phyloP scores from a whole-genome alignment of 2,888 invertebrate species.

The Sphinx pinastri region DNA sequence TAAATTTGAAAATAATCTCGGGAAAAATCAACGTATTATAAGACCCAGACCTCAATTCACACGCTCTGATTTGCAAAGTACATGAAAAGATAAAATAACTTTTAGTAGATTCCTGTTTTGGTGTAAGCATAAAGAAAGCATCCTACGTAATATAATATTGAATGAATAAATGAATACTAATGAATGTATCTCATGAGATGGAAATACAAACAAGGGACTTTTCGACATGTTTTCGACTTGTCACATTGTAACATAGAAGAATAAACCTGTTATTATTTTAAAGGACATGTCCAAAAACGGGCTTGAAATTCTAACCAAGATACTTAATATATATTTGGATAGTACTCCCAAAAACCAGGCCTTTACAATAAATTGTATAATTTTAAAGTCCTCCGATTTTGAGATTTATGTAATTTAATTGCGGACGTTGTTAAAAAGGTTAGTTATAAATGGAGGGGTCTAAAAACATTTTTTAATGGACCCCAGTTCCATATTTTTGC shows the following conservation, averaged over 20 bases:
- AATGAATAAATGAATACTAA: conserved; percentile 33
- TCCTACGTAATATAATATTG: conserved; percentile 29
- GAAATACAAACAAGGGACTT: conserved; percentile 21
- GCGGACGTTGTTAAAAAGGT: too few relatives aligned
- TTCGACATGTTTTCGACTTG: conserved; percentile 10
- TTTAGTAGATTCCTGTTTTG: conserved; percentile 27
- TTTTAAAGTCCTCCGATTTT: too few relatives aligned
- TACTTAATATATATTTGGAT: too few relatives aligned
- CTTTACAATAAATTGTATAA: too few relatives aligned
- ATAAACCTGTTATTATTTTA: background rate
- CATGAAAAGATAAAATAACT: conserved; percentile 24
- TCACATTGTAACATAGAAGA: conserved; percentile 7
- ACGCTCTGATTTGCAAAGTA: conserved; percentile 13
- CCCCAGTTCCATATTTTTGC: too few relatives aligned
- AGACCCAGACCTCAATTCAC: background rate
- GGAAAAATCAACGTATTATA: conserved; percentile 1
- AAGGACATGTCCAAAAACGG: too few relatives aligned
- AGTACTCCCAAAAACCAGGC: too few relatives aligned
- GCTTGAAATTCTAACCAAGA: too few relatives aligned
- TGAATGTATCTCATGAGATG: conserved; percentile 18
- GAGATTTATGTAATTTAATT: too few relatives aligned
- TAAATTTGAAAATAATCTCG: background rate
- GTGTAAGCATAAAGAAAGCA: conserved; percentile 26
- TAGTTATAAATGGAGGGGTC: too few relatives aligned
- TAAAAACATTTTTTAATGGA: too few relatives aligned